phyloP scores from a whole-genome alignment of 2,113 vertebrate genomes.

The Anarrhichthys ocellatus region DNA sequence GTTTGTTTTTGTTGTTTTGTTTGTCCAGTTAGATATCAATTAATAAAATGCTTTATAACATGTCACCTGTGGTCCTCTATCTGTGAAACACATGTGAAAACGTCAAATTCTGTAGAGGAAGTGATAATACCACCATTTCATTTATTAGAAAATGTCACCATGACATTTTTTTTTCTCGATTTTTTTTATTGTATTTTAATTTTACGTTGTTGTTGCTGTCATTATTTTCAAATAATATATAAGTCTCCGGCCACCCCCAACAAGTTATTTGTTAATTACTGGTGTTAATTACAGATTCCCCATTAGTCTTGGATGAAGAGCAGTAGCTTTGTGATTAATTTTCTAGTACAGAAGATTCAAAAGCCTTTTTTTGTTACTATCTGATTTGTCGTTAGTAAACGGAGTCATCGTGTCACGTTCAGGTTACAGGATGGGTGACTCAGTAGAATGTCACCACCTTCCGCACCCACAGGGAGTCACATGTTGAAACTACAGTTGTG shows the following conservation, averaged over 20 bases:
- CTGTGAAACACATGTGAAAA: conserved; percentile 9
- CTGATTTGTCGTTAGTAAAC: not conserved
- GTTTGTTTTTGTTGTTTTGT: not conserved
- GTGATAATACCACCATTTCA: not conserved
- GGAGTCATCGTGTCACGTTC: not conserved
- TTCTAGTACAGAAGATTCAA: not conserved
- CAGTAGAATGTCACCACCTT: not conserved
- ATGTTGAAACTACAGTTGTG: conserved; percentile 13
- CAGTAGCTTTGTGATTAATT: not conserved
- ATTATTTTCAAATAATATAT: not conserved
- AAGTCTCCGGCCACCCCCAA: not conserved
- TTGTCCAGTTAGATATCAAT: not conserved
- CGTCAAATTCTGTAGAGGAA: not conserved
- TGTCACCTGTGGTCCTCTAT: not conserved
- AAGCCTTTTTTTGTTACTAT: not conserved
- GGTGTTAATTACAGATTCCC: not conserved
- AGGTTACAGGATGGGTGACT: conserved; percentile 28
- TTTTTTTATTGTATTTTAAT: not conserved
- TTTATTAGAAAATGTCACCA: not conserved
- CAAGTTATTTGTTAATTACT: not conserved
- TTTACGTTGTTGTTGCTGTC: not conserved
- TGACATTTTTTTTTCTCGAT: not conserved
- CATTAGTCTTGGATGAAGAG: not conserved
- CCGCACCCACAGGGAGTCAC: conserved; percentile 16
- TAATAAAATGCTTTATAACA: not conserved